These are phyloP conservation scores for Alcis repandata DNA, from an alignment of 2,888 invertebrate genomes.

Conservation along the genomic window DNA sequence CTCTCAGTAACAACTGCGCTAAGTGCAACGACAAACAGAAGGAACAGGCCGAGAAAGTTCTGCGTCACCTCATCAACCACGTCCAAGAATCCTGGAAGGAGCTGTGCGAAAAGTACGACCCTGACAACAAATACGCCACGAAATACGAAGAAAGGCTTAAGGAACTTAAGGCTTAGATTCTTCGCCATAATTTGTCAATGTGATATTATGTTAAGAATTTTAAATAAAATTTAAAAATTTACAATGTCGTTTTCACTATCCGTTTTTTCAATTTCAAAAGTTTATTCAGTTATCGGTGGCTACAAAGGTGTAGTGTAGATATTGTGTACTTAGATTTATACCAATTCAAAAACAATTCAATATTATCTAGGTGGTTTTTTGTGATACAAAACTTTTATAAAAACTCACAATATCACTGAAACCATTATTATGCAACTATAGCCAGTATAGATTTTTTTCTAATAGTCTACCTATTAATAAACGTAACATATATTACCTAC, in stretches of 20 bases:
- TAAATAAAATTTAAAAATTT: constrained; percentile 3
- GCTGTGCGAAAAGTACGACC: constrained; percentile 65
- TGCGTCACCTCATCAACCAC: constrained; percentile 65
- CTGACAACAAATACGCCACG: constrained; percentile 55
- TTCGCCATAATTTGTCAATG: not conserved
- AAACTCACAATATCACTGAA: no score
- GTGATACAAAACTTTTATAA: no score
- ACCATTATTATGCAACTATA: no score
- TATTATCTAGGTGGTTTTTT: no score
- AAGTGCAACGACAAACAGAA: constrained; percentile 56
- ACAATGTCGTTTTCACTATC: not conserved
- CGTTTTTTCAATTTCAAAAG: not conserved
- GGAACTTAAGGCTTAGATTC: constrained; percentile 22
- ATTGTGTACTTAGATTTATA: no score
- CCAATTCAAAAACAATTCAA: no score
- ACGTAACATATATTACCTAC: no score
- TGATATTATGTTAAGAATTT: constrained; percentile 22
- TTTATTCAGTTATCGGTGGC: no score
- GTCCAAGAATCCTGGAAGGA: constrained; percentile 61
- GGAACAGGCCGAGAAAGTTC: constrained; percentile 58
- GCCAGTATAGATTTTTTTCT: no score
- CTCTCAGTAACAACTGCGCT: constrained; percentile 60
- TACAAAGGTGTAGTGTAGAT: no score
- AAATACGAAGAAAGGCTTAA: constrained; percentile 69
- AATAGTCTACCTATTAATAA: no score